Base-by-base conservation (phyloP, 1,140 invertebrate genomes). In the Heliconius nattereri region DNA sequence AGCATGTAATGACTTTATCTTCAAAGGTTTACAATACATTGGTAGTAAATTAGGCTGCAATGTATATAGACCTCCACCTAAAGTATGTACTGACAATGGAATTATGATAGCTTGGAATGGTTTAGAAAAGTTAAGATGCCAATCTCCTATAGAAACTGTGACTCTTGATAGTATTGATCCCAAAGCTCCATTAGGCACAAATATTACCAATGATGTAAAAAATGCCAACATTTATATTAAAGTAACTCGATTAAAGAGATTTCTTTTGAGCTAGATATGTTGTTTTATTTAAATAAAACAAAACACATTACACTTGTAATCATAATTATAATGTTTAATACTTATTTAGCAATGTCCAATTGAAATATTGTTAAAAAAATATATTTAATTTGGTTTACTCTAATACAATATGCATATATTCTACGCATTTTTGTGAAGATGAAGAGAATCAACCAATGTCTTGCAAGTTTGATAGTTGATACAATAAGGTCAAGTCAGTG, bases 81-180 rank as follows among this genome's bases (percentile, higher is more conserved):
- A 96, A 87, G 95, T 99, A 1, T 99, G 99, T 89, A 99, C 98
- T 6, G 99, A 99, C 91, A 99, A 99, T 96, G 99, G 99, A 26
- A 95, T 99, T n/a, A 99, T 99, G 99, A 98, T 99, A 84, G 99
- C 99, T 29, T 99, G 99, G 99, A 99, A 99, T 96, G 98, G 98
- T 11, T 94, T 98, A 52, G 98, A 99, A 94, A 97, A 96, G 90
- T 87, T 92, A 54, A 88, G 78, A 77, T 86, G 82, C 71, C 37
- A 83, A 29, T 80, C 78, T 91, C 92, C 84, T 81, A 80, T 84
- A 81, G 57, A 71, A 73, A 70, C 70, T 75, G 71, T 88, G 20
- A 40, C 84, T 29, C 7, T 87, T 23, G 83, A 85, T 71, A 83
- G 88, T 78, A 83, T 93, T 76, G 84, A 89, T 54, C 88, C 92